Conservation (phyloP, 2,888 invertebrate species). For the Ectemnius cavifrons region DNA sequence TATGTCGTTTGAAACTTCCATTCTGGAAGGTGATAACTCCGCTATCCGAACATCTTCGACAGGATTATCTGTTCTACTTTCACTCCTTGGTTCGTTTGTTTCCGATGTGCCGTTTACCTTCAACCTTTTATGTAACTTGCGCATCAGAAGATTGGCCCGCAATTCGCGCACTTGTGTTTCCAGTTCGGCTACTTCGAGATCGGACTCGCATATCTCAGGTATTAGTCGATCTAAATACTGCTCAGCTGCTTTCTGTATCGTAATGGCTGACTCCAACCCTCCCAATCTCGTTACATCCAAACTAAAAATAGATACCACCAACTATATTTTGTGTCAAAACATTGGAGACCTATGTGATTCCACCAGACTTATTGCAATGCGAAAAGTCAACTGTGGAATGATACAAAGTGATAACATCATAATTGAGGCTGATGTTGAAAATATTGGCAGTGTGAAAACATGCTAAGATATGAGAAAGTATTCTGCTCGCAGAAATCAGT, state of each 20-base stretch:
- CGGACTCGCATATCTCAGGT: constrained; percentile 72
- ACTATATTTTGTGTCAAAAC: not conserved
- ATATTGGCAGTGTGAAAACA: too few species aligned
- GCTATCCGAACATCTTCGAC: constrained; percentile 17
- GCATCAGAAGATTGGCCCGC: constrained; percentile 27
- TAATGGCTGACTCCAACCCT: constrained; percentile 59
- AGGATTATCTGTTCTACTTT: constrained; percentile 12
- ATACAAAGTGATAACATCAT: not conserved
- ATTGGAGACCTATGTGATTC: too few species aligned
- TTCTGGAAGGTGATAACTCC: constrained; percentile 11
- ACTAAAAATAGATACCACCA: constrained; percentile 47
- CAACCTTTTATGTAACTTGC: constrained; percentile 15
- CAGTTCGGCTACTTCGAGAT: constrained; percentile 72
- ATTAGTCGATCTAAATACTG: constrained; percentile 63
- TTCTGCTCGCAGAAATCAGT: too few species aligned
- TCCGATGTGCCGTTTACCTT: constrained; percentile 44
- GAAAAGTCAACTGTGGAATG: not conserved
- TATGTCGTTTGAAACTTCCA: constrained; percentile 7
- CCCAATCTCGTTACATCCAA: constrained; percentile 61
- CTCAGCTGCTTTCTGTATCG: constrained; percentile 66
- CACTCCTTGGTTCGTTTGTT: not conserved
- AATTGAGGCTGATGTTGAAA: too few species aligned
- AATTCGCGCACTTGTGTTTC: constrained; percentile 62
- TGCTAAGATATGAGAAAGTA: too few species aligned
- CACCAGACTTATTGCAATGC: not conserved